Percentiles rank a stretch among this genome's conserved stretches.
phyloP scores from a whole-genome alignment of 2,888 invertebrate genomes.

The Hedya salicella region DNA sequence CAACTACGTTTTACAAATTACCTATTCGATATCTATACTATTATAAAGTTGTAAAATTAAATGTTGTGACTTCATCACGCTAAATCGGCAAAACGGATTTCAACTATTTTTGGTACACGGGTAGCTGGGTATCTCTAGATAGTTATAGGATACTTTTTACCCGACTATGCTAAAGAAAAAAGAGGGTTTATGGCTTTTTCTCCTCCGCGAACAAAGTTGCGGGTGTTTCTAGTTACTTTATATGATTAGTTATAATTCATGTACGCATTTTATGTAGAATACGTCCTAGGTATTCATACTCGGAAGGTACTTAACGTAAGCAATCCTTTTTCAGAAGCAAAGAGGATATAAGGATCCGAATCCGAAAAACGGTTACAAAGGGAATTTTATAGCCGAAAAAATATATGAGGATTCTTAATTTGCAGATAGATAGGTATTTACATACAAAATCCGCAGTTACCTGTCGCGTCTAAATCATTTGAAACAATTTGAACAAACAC shows the following conservation, averaged over 20 bases:
- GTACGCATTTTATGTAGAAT: neutral
- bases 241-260: no score
- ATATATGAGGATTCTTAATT: slow-evolving; percentile 38
- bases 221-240: no score
- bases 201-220: no score
- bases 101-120: no score
- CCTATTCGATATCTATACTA: neutral
- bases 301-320: neutral
- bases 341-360: neutral
- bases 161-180: no score
- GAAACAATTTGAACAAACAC: slow-evolving; percentile 71
- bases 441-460: slow-evolving; percentile 53
- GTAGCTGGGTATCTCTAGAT: no score
- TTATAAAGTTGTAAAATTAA: no score
- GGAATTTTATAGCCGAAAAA: slow-evolving; percentile 28
- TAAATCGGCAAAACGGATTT: no score
- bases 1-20: slow-evolving; percentile 4
- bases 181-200: no score
- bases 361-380: slow-evolving; percentile 16
- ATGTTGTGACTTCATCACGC: no score
- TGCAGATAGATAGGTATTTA: slow-evolving; percentile 40
- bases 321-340: slow-evolving; percentile 6
- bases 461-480: slow-evolving; percentile 68
- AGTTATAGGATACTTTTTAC: no score
- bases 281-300: neutral